phyloP scores from a whole-genome alignment of 2,888 invertebrate genomes.

The Phyllotreta cruciferae region DNA sequence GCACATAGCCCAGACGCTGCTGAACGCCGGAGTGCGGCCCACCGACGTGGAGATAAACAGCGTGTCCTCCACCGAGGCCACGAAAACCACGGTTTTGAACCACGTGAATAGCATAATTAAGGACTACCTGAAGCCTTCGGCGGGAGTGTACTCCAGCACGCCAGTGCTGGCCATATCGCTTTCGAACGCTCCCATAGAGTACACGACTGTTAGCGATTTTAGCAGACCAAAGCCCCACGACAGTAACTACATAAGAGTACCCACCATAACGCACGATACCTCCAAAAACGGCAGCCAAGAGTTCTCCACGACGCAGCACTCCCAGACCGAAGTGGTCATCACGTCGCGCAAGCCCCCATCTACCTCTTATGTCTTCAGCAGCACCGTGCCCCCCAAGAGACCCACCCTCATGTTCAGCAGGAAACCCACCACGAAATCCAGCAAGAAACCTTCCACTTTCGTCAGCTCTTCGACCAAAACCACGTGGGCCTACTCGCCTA shows the following conservation, averaged over 20 bases:
- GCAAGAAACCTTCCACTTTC: slow-evolving; percentile 52
- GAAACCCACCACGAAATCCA: slow-evolving; percentile 40
- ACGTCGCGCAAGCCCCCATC: slow-evolving; percentile 56
- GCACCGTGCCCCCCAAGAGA: slow-evolving; percentile 56
- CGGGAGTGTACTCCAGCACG: slow-evolving; percentile 44
- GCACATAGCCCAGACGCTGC: slow-evolving; percentile 65
- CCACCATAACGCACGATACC: slow-evolving; percentile 61
- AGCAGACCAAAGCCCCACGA: slow-evolving; percentile 55
- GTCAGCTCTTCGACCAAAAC: slow-evolving; percentile 48
- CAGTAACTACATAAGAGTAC: slow-evolving; percentile 66
- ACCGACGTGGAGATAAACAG: slow-evolving; percentile 57
- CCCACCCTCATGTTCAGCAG: slow-evolving; percentile 31
- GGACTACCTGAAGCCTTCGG: slow-evolving; percentile 48
- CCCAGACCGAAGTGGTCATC: slow-evolving; percentile 13
- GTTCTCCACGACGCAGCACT: neutral
- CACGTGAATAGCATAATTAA: slow-evolving; percentile 61
- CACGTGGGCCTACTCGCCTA: slow-evolving; percentile 49
- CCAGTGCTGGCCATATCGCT: slow-evolving; percentile 55
- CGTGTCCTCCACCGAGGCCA: slow-evolving; percentile 57
- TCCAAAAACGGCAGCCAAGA: slow-evolving; percentile 56
- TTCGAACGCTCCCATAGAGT: slow-evolving; percentile 54
- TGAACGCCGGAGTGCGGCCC: slow-evolving; percentile 55
- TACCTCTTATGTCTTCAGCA: slow-evolving; percentile 60
- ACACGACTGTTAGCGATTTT: slow-evolving; percentile 50
- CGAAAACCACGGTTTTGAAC: slow-evolving; percentile 70